These are phyloP conservation scores for Engraulis encrasicolus DNA, from an alignment of 2,113 vertebrate genomes.

Conservation along the genomic window DNA sequence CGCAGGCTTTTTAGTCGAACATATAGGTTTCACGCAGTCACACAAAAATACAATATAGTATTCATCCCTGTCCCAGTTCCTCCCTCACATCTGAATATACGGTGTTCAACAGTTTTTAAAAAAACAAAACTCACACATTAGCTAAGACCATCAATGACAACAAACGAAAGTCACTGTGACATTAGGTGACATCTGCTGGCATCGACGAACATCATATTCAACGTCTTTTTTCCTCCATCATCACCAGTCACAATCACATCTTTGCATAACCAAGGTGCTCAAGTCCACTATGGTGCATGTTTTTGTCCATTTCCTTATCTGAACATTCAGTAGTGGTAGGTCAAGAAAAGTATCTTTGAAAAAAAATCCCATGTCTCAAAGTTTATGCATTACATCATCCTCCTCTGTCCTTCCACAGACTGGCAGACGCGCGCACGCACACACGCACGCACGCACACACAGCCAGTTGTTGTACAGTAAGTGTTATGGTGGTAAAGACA, in stretches of 20 bases:
- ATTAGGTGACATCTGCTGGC: slow-evolving; percentile 8
- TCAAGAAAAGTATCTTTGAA: neutral
- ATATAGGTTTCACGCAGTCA: slow-evolving; percentile 1
- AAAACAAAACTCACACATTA: slow-evolving; percentile 6
- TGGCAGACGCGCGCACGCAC: neutral
- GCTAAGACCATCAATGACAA: neutral
- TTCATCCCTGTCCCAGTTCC: neutral
- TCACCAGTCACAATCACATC: too few species aligned
- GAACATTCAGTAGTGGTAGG: slow-evolving; percentile 17
- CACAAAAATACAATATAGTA: slow-evolving; percentile 8
- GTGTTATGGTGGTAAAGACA: slow-evolving; percentile 35
- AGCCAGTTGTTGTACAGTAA: slow-evolving; percentile 24
- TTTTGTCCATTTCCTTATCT: neutral
- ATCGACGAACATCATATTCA: neutral
- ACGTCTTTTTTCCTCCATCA: neutral
- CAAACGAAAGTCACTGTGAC: neutral
- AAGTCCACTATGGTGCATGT: neutral
- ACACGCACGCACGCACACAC: neutral
- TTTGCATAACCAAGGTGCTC: neutral
- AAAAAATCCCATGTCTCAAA: too few species aligned
- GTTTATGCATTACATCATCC: neutral
- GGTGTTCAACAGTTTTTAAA: slow-evolving; percentile 18
- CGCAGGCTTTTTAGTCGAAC: neutral
- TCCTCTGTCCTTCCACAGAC: too few species aligned
- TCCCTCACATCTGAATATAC: slow-evolving; percentile 15